phyloP scores from a whole-genome alignment of 2,113 vertebrate species.

The Elaphurus davidianus region DNA sequence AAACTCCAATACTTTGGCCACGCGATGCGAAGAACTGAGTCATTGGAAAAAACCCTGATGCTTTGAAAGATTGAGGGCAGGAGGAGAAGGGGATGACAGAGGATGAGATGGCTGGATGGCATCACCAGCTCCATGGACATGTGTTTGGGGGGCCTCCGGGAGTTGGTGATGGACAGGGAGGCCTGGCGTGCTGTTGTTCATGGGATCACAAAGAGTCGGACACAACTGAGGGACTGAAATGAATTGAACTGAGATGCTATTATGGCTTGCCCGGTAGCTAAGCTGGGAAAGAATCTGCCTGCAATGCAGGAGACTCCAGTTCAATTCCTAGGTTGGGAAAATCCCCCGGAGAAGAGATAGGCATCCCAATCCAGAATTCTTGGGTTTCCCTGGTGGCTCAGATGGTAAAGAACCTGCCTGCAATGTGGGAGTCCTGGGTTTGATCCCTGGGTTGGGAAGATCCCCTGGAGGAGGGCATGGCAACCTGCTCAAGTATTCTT shows the following conservation, averaged over 20 bases:
- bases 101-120: not conserved
- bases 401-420: not conserved
- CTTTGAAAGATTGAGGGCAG: not conserved
- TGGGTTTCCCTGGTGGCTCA: not conserved
- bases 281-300: not conserved
- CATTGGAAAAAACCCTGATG: not conserved
- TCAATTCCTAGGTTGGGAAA: fast-evolving
- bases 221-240: not conserved
- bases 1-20: not conserved
- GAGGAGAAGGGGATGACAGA: not conserved
- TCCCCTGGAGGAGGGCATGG: not conserved
- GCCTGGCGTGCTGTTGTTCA: not conserved
- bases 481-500: not conserved
- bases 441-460: not conserved
- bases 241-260: not conserved
- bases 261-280: fast-evolving
- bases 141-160: not conserved
- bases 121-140: fast-evolving
- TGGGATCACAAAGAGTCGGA: fast-evolving
- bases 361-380: not conserved
- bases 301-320: not conserved
- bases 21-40: not conserved
- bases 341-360: not conserved
- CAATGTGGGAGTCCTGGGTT: not conserved
- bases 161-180: not conserved